Conservation (phyloP, 2,113 vertebrate species). For the Zosterops lateralis region DNA sequence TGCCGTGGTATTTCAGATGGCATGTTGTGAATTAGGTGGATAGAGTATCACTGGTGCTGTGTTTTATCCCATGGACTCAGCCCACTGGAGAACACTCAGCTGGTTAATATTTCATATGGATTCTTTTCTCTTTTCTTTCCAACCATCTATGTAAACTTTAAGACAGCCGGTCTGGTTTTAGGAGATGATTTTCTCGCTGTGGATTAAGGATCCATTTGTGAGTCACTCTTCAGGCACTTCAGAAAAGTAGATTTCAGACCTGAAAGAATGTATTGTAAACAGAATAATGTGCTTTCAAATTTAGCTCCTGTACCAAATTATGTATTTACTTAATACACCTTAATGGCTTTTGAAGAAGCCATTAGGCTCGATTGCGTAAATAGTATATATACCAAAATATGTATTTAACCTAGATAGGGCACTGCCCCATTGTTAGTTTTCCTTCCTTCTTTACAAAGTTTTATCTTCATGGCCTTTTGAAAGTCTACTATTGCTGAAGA, state of each 20-base stretch:
- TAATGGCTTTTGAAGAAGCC: constrained; percentile 75
- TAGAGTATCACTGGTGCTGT: constrained; percentile 1
- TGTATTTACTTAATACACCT: constrained; percentile 70
- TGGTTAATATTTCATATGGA: constrained; percentile 63
- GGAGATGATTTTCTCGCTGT: constrained; percentile 53
- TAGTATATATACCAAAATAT: constrained; percentile 53
- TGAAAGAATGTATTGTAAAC: constrained; percentile 67
- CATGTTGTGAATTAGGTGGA: constrained; percentile 26
- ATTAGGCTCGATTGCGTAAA: constrained; percentile 62
- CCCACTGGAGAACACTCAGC: constrained; percentile 37
- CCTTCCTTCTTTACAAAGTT: constrained; percentile 47
- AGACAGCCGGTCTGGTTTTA: constrained; percentile 49
- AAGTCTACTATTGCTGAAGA: constrained; percentile 42
- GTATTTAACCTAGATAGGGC: constrained; percentile 65
- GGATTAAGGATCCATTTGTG: constrained; percentile 60
- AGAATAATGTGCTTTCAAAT: constrained; percentile 71
- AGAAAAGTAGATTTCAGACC: constrained; percentile 37
- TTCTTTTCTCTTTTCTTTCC: constrained; percentile 47
- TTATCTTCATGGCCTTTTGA: constrained; percentile 62
- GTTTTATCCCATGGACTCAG: constrained; percentile 23
- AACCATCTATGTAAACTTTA: constrained; percentile 63
- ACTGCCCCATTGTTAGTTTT: constrained; percentile 50
- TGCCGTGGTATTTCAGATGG: neutral
- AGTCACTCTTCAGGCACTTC: constrained; percentile 59
- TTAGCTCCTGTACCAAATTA: constrained; percentile 65